Evolutionary conservation across 2,113 vertebrate species (phyloP), one percentile per base, ranked within the genome.

Genomic region (Oncorhynchus keta): DNA sequence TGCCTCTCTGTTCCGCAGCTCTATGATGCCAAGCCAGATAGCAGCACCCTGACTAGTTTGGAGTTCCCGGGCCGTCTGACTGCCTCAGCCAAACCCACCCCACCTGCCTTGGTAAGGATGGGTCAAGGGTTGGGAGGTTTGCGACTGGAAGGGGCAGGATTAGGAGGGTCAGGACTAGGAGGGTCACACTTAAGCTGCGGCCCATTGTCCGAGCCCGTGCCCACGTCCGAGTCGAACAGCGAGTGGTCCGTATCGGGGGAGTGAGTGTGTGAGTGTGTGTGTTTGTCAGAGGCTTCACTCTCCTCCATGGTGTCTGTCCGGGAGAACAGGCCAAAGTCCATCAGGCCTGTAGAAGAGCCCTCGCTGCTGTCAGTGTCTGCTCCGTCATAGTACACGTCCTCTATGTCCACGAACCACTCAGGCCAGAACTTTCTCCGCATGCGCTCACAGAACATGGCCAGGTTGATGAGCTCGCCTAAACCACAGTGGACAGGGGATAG

Each of bases 401-500:
- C 96, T 14, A 94, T 93, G 14, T 96, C 96, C 0, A 95, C 93
- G 24, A 95, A 95, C 98, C 98, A 99, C 84, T 99, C 97, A 0
- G 97, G 98, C 97, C 97, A 99, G 87, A 98, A 99, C 91, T 90
- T 95, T 86, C 96, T 94, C 78, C 97, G 91, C 90, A 99, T 98
- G 79, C 97, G 94, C 89, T 99, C 98, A 59, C 97, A 99, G 89
- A 98, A 99, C 96, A 97, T 97, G 78, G 96, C 96, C 22, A 99
- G 93, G 84, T 99, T 99, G 86, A 97, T 96, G 61, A 99, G 92
- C 86, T 99, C 97, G 79, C 96, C 98, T 99, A 93, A 72, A 24
- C 65, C 35, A 68, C 22, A 76, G 28, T 1, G 28, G 64, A 24
- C 35, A 55, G 39, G 39, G 39, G 39, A 45, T 3, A 45, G 3